Evolutionary conservation across 2,797 vertebrate species (phyloP).

Genomic region (Chrysocyon brachyurus): DNA sequence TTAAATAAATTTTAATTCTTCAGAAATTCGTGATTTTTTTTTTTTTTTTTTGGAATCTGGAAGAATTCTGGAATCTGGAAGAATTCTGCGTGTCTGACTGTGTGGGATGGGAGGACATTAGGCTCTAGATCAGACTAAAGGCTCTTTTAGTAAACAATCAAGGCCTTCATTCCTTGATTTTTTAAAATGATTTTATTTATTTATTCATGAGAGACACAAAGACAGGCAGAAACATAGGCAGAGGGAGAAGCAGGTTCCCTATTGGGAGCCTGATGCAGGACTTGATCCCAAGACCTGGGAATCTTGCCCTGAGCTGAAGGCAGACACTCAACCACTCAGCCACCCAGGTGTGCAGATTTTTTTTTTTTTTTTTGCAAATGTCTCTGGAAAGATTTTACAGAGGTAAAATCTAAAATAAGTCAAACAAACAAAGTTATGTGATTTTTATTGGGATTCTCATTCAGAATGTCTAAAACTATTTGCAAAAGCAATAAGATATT

Average conservation of each 20-base stretch:
- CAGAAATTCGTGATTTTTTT: neutral
- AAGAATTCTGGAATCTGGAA: neutral
- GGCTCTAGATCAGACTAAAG: neutral
- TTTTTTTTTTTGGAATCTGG: neutral
- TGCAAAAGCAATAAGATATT: neutral
- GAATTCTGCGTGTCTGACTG: neutral
- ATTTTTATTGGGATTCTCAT: constrained; percentile 27
- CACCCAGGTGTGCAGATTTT: neutral
- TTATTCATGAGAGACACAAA: no score
- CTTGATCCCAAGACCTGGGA: no score
- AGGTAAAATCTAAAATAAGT: constrained; percentile 49
- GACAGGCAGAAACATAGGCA: no score
- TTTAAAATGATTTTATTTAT: no score
- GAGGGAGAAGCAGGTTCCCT: no score
- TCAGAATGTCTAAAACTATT: constrained; percentile 32
- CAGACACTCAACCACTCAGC: no score
- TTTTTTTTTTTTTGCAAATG: neutral
- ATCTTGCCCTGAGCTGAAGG: no score
- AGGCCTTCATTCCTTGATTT: neutral
- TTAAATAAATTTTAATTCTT: constrained; percentile 53
- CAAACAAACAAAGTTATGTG: neutral
- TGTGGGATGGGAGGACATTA: neutral
- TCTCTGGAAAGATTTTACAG: constrained; percentile 37
- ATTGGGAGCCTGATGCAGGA: no score
- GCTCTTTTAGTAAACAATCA: neutral